Conservation (phyloP, 2,797 vertebrate genomes). For the Percopsis omiscomaycus region DNA sequence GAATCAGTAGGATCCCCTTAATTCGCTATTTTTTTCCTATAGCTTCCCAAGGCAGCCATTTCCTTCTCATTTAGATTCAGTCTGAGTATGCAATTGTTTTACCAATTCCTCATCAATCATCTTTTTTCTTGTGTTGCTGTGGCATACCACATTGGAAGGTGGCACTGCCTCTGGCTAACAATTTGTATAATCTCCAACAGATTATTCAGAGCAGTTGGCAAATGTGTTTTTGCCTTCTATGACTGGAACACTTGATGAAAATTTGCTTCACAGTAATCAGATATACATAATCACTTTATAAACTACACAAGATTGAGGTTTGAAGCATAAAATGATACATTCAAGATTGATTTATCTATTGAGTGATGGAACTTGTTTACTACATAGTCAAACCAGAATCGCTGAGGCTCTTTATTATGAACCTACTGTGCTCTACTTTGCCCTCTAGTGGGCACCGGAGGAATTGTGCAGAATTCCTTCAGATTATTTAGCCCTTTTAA, state of each 20-base stretch:
- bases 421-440: neutral
- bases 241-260: neutral
- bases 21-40: neutral
- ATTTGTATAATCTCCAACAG: neutral
- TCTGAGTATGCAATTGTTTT: slow-evolving; percentile 13
- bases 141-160: neutral
- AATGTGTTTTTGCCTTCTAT: neutral
- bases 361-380: neutral
- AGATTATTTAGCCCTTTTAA: neutral
- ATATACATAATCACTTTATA: neutral
- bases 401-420: neutral
- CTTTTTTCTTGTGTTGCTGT: neutral
- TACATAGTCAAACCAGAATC: neutral
- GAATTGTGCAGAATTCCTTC: neutral
- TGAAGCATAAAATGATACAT: neutral
- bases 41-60: slow-evolving; percentile 7
- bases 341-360: neutral
- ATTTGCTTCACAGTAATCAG: slow-evolving; percentile 5
- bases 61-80: slow-evolving; percentile 6
- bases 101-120: slow-evolving; percentile 4
- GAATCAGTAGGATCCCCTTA: neutral
- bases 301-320: neutral
- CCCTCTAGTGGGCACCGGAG: slow-evolving; percentile 35
- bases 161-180: neutral
- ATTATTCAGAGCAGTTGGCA: neutral